Evolutionary conservation across 1,140 invertebrate species (phyloP).

Genomic region (Carposina sasakii): DNA sequence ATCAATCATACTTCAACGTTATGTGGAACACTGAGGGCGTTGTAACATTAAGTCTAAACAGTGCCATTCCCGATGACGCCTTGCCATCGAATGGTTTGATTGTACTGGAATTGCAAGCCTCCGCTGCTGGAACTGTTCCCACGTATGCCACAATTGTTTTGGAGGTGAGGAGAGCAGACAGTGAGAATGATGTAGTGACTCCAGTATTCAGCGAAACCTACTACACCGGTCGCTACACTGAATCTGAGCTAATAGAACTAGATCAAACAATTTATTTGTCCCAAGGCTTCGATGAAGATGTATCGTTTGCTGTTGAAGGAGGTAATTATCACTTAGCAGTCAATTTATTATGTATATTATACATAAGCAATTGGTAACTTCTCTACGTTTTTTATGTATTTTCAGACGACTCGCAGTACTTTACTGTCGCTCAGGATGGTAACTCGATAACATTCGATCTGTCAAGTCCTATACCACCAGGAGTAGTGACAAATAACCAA

Average conservation of each 20-base stretch:
- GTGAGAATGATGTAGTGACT: constrained; percentile 3
- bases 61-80: constrained; percentile 10
- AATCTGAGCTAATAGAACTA: constrained; percentile 1
- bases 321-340: too few species aligned
- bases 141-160: constrained; percentile 29
- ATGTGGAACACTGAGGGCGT: neutral
- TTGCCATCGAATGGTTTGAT: constrained; percentile 15
- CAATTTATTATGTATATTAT: too few species aligned
- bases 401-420: constrained; percentile 31
- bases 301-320: constrained; percentile 13
- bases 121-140: constrained; percentile 18
- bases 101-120: constrained; percentile 22
- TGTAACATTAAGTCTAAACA: neutral
- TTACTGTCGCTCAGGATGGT: constrained; percentile 8
- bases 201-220: constrained; percentile 15
- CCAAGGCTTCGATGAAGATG: constrained; percentile 14
- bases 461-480: constrained; percentile 14
- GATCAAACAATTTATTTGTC: constrained; percentile 10
- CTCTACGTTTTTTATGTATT: too few species aligned
- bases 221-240: constrained; percentile 11
- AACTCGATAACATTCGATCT: constrained; percentile 18
- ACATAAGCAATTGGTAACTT: too few species aligned
- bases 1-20: constrained; percentile 6
- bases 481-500: constrained; percentile 23
- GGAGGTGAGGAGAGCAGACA: constrained; percentile 23